These are phyloP conservation scores for Melitaea athalia DNA, from an alignment of 2,888 invertebrate genomes.

Conservation along the genomic window DNA sequence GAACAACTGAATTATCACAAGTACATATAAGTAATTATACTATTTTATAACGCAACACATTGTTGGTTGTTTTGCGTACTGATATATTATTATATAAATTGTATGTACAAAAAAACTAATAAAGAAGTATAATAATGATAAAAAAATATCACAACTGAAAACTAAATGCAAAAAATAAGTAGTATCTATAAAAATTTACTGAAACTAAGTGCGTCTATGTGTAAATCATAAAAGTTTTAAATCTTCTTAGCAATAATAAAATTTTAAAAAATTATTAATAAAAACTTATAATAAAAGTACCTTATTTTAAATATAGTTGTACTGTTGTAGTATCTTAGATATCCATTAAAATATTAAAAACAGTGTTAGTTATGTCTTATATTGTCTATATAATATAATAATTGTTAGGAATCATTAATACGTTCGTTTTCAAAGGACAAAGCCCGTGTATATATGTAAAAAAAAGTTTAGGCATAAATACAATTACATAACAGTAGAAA, in stretches of 20 bases:
- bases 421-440: background rate
- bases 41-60: background rate
- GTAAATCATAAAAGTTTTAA: background rate
- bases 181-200: background rate
- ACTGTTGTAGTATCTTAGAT: no score
- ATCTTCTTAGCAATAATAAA: background rate
- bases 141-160: background rate
- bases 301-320: no score
- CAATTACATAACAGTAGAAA: no score
- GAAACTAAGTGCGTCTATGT: background rate
- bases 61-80: background rate
- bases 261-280: background rate
- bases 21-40: slow-evolving; percentile 11
- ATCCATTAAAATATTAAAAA: background rate
- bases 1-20: slow-evolving; percentile 17
- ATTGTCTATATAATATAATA: background rate
- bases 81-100: background rate
- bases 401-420: slow-evolving; percentile 2
- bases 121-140: background rate
- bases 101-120: background rate
- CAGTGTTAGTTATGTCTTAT: background rate
- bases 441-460: no score
- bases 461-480: no score
- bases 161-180: background rate
- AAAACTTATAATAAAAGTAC: background rate